Evolutionary conservation across 92 coral and sea anemone genomes (phyloP), one percentile per base, ranked within the genome.

Genomic region (Zoanthus solanderi): DNA sequence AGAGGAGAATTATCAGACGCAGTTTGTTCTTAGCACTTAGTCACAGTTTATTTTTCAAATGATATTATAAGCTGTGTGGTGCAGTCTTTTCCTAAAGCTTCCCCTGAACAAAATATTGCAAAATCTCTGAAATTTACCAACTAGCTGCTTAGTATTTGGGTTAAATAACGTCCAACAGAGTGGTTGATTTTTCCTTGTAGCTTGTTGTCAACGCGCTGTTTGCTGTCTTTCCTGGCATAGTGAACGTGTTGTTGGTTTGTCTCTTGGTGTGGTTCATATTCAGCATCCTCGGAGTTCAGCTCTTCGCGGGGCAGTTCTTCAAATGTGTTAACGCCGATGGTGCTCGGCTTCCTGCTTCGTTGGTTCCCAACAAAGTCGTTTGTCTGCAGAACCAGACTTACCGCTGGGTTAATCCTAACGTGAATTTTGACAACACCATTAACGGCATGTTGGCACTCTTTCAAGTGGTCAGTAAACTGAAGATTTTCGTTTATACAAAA

Each of bases 201-300:
- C 93, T 97, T 16, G 98, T 95, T 30, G 98, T 97, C 23, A 94
- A 94, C 83, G 96, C 98, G 23, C 80, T 97, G 7, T 97, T 97
- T 83, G 94, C 94, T 48, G 98, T 98, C 54, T 95, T 97, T 47
- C 99, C 99, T 31, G 99, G 98, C 18, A 97, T 97, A 28, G 94
- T 93, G 6, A 97, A 97, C 86, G 99, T 97, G 11, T 90, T 97
- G 3, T 88, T 97, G 74, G 99, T 97, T 17, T 94, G 97, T 4
- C 91, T 97, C 60, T 86, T 97, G 16, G 95, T 94, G 92, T 97
- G 99, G 99, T 45, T 97, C 67, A 97, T 97, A 77, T 97, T 97
- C 90, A 96, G 98, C 16, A 97, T 95, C 76, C 92, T 97, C 68
- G 99, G 99, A 11, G 99, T 97, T 1, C 99, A 97, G 89, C 82